Percentiles rank a stretch among this genome's conserved stretches.
Conservation (phyloP, 2,888 invertebrate genomes). For the Andrena fulva region DNA sequence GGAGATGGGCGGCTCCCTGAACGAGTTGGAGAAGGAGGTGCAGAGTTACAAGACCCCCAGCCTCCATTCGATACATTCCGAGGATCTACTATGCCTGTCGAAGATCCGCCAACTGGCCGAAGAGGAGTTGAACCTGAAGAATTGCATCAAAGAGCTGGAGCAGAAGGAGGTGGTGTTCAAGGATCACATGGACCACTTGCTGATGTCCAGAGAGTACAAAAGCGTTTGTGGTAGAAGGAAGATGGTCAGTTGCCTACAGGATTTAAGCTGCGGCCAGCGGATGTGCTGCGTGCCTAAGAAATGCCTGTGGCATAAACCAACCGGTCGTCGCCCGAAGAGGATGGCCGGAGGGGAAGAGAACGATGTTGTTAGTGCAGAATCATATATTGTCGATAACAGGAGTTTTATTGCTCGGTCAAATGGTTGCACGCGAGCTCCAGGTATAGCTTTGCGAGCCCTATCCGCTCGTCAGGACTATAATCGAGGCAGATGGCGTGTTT, state of each 20-base stretch:
- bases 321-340: constrained; percentile 4
- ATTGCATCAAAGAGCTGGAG: constrained; percentile 77
- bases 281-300: constrained; percentile 17
- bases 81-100: constrained; percentile 77
- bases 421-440: no score
- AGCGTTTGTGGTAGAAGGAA: constrained; percentile 15
- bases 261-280: background rate
- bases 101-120: constrained; percentile 77
- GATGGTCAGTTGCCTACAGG: constrained; percentile 12
- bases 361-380: constrained; percentile 13
- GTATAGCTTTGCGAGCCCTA: no score
- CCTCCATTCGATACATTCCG: constrained; percentile 77
- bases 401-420: no score
- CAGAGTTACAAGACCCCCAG: constrained; percentile 64
- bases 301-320: constrained; percentile 10
- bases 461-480: no score
- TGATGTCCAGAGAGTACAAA: constrained; percentile 66
- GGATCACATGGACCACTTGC: constrained; percentile 74
- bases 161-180: constrained; percentile 73
- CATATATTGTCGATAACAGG: background rate
- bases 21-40: constrained; percentile 69
- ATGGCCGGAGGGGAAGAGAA: constrained; percentile 17
- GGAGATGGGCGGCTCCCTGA: constrained; percentile 73
- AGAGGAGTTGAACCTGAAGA: constrained; percentile 75
- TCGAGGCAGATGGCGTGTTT: no score